Evolutionary conservation across 2,888 invertebrate species (phyloP), one percentile per base, ranked within the genome.

Genomic region (Mimachlamys varia): DNA sequence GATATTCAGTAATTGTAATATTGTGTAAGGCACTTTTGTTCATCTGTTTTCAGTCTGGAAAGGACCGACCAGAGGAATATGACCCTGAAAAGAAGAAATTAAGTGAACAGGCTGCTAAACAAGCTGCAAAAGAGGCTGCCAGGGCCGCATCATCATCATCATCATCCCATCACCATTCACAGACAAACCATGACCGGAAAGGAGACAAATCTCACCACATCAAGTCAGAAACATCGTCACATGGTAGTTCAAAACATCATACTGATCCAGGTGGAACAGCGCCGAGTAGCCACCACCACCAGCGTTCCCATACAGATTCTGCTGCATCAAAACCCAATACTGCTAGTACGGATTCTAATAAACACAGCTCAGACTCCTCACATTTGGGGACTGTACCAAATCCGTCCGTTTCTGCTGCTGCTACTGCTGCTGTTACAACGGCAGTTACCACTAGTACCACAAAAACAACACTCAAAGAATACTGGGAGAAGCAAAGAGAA

Each of bases 101-200:
- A 87, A 37, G 87, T 37, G 58, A 58, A 33, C 76, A 88, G 17
- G 88, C 88, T 44, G 88, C n/a, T 44, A 88, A 53, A 50, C 88
- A 90, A 37, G 19, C 17, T 50, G n/a, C 90, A 17, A 76, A n/a
- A 62, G 89, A 58, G 4, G 38, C 37, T 89, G 49, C 33, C 27
- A 22, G 49, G 22, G 33, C 22, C 89, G 3, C 44, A 44, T 44
- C 44, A 44, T 44, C 44, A 44, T 44, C 44, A 44, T 44, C 91
- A 37, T 91, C 92, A 55, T 90, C 90, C 58, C 89, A 90, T 88
- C 92, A 91, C 76, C 93, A 92, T 91, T 93, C 92, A 92, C 89
- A 89, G 62, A 88, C 89, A 10, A 92, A 92, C 76, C 93, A 93
- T 91, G 92, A 91, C 62, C 92, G 92, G 88, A 90, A 90, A 90